These are phyloP conservation scores for Acronicta psi DNA, from an alignment of 2,888 invertebrate species.

Conservation along the genomic window DNA sequence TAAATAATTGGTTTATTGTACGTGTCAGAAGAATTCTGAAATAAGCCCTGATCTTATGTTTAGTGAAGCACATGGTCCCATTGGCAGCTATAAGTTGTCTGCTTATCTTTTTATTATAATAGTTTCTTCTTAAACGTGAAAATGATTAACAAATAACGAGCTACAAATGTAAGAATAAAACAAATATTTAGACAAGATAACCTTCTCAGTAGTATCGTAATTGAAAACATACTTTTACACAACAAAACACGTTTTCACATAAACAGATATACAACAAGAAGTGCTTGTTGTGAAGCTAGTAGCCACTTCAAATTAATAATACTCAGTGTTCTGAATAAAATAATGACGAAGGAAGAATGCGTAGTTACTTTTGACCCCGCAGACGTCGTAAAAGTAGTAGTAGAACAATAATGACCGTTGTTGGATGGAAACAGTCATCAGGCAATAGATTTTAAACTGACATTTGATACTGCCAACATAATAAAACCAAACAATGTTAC, in stretches of 20 bases:
- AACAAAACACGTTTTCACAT: constrained; percentile 1
- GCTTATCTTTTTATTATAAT: no score
- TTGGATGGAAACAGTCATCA: background rate
- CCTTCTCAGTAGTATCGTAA: background rate
- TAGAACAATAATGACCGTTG: background rate
- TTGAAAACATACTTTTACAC: constrained; percentile 1
- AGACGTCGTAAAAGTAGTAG: background rate
- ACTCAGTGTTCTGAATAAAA: background rate
- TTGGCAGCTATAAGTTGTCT: no score
- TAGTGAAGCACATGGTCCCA: no score
- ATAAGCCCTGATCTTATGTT: no score
- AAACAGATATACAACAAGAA: constrained; percentile 5
- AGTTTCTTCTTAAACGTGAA: no score
- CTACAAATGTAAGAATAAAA: no score
- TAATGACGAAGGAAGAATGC: background rate
- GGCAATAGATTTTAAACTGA: background rate
- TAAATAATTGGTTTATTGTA: constrained; percentile 12
- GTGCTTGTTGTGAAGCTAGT: background rate
- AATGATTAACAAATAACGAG: no score
- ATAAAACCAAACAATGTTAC: background rate
- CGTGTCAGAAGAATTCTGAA: no score
- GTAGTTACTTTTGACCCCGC: background rate
- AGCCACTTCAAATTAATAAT: background rate
- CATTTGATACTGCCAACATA: background rate
- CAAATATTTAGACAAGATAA: no score